Base-by-base conservation (phyloP, 2,797 vertebrate species). In the Sus cebifrons region DNA sequence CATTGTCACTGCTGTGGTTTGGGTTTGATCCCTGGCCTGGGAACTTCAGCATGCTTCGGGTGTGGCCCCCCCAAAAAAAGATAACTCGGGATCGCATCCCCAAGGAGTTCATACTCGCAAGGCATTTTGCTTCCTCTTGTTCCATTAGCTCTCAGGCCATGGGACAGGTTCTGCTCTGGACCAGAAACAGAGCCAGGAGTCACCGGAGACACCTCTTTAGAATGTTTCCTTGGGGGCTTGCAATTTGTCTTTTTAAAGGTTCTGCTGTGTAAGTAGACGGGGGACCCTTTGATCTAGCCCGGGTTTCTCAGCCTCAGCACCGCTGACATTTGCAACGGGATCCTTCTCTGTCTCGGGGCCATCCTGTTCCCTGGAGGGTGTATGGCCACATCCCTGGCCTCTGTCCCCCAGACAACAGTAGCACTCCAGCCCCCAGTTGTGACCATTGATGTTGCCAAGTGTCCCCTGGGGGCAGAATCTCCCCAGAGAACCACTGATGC, bases 21-120 rank as follows among this genome's bases (percentile, higher is more conserved):
- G 44, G 44, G 44, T 49, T 49, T 10, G 44, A 49, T 49, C 44
- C 44, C 44, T 49, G 44, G 44, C 44, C 44, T 1, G 44, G 44
- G 44, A 49, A 49, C 44, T 49, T 49, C 44, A 49, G 5, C 44
- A 49, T 49, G 44, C 44, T 10, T 7, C 6, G 44, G 44, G 44
- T 10, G 44, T 49, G 44, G 44, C 44, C 44, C 6, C 44, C 6
- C 6, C 6, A 5, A 49, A 49, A 49, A 49, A 65, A 27, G 23
- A 12, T 10, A 5, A 32, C 12, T 74, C 56, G 6, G 29, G 13
- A 4, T 9, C 5, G n/a, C 32, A 1, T 2, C 2, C 0, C 36
- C 2, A 0, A 17, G 86, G 32, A 6, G 14, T 8, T 74, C 20
- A 1, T 5, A 10, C 3, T 56, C 12, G 0, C 0, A 0, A 5